Evolutionary conservation across 1,140 invertebrate genomes (phyloP).

Genomic region (Halesus radiatus): DNA sequence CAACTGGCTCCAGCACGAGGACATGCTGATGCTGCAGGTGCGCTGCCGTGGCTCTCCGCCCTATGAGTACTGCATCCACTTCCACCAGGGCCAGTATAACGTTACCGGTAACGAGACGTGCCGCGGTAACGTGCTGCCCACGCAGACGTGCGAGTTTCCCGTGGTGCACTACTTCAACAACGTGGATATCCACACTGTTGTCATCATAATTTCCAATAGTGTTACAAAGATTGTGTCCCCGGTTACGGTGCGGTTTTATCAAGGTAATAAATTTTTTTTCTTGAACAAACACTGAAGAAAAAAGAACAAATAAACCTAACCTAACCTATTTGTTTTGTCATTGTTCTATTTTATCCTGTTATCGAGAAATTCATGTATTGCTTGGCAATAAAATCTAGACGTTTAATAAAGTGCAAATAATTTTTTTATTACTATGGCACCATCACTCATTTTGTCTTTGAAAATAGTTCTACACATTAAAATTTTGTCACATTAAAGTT

Average conservation of each 20-base stretch:
- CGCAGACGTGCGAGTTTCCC: constrained; percentile 73
- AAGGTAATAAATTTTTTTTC: constrained; percentile 77
- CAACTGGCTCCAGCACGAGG: constrained; percentile 85
- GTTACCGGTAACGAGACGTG: constrained; percentile 85
- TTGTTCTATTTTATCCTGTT: too few species aligned
- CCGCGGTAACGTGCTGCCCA: constrained; percentile 58
- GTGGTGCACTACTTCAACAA: constrained; percentile 78
- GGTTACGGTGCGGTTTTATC: constrained; percentile 83
- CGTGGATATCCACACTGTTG: constrained; percentile 76
- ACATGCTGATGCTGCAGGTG: constrained; percentile 79
- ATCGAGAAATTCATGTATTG: too few species aligned
- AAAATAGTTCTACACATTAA: too few species aligned
- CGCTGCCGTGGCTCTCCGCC: constrained; percentile 80
- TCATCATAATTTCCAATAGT: constrained; percentile 83
- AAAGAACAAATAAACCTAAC: too few species aligned
- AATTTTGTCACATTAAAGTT: too few species aligned
- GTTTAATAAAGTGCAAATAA: too few species aligned
- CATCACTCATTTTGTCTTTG: too few species aligned
- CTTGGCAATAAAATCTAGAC: too few species aligned
- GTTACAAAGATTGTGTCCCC: constrained; percentile 77
- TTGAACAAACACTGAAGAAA: too few species aligned
- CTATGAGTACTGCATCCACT: constrained; percentile 77
- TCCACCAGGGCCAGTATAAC: constrained; percentile 79
- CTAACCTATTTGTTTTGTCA: too few species aligned
- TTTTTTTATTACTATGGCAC: too few species aligned